phyloP scores from a whole-genome alignment of 2,888 invertebrate genomes.

The Macrosiphum euphorbiae region DNA sequence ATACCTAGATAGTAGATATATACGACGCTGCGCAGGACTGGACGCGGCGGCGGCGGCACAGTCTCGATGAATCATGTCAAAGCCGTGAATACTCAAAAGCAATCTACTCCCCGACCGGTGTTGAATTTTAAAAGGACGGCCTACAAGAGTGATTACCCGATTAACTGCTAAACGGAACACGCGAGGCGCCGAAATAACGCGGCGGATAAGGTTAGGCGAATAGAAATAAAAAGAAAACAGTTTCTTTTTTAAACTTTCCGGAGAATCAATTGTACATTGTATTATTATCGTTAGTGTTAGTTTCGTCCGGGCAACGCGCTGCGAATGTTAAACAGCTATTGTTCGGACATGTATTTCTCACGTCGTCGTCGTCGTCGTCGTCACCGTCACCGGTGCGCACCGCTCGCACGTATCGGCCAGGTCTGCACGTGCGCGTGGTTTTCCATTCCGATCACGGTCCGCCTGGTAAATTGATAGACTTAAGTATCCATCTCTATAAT shows the following conservation, averaged over 20 bases:
- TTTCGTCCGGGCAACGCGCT: not conserved
- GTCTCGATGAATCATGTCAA: conserved; percentile 55
- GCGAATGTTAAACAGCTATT: conserved; percentile 21
- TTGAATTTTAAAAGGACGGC: conserved; percentile 55
- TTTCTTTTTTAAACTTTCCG: conserved; percentile 1
- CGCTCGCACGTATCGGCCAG: not conserved
- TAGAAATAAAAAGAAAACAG: not conserved
- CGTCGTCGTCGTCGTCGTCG: not conserved
- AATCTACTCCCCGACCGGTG: conserved; percentile 41
- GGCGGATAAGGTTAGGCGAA: not conserved
- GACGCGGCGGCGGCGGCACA: not conserved
- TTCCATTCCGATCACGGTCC: conserved; percentile 21
- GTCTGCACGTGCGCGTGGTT: not conserved
- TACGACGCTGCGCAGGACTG: not conserved
- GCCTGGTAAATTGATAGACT: conserved; percentile 30
- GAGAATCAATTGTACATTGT: conserved; percentile 43
- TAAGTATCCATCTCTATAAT: not conserved
- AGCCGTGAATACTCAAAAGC: conserved; percentile 23
- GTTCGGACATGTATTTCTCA: conserved; percentile 36
- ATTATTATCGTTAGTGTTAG: not conserved
- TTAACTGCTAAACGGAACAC: conserved; percentile 29
- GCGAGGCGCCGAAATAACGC: not conserved
- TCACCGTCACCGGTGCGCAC: not conserved
- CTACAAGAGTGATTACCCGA: conserved; percentile 44
- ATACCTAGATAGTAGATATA: not conserved